A percentile compares a stretch with the other conserved stretches of the same genome.
phyloP scores from a whole-genome alignment of 2,797 vertebrate species.

The Nasua narica region DNA sequence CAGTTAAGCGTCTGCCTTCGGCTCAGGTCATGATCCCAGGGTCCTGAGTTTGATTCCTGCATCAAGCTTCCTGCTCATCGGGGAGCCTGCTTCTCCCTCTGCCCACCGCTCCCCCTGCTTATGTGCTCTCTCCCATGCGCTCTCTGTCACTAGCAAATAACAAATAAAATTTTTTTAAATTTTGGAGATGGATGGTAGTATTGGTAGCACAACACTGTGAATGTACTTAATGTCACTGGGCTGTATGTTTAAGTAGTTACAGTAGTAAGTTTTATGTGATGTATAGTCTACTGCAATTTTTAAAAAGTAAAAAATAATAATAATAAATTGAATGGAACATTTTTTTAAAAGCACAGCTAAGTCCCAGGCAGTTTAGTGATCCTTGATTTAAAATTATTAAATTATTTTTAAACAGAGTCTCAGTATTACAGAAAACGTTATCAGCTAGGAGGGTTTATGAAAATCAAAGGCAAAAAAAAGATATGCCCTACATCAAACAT shows the following conservation, averaged over 20 bases:
- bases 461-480: conserved; percentile 31
- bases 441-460: not conserved
- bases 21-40: no score
- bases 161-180: no score
- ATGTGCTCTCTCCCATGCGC: no score
- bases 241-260: not conserved
- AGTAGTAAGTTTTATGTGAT: not conserved
- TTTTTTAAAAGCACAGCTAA: not conserved
- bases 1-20: no score
- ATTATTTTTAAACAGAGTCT: conserved; percentile 12
- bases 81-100: no score
- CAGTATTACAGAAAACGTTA: not conserved
- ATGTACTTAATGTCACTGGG: not conserved
- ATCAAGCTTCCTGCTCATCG: accelerated
- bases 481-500: not conserved
- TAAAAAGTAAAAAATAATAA: not conserved
- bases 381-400: not conserved
- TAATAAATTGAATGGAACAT: no score
- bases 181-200: not conserved
- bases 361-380: not conserved
- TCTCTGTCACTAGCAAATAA: no score
- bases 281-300: not conserved
- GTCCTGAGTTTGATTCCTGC: no score
- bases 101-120: no score
- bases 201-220: not conserved